Percentiles rank a stretch among this genome's conserved stretches.
Evolutionary conservation across 2,888 invertebrate genomes (phyloP).

Genomic region (Cryptops parisi): DNA sequence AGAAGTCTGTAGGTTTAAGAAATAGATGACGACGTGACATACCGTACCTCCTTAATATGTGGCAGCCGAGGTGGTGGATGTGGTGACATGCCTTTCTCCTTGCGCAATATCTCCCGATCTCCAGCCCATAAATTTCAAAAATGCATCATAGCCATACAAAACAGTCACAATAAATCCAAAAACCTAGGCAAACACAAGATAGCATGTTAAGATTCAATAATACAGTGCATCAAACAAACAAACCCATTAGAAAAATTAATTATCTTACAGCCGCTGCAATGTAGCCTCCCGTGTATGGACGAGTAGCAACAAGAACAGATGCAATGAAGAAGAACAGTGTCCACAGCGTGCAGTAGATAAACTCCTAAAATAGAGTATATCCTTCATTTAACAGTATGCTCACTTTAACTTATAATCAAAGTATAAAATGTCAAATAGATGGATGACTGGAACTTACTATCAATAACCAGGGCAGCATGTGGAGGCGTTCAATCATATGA

Average conservation of each 20-base stretch:
- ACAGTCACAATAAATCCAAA: slow-evolving; percentile 72
- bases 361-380: no score
- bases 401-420: no score
- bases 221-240: no score
- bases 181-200: slow-evolving; percentile 41
- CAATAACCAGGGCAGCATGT: slow-evolving; percentile 72
- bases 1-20: no score
- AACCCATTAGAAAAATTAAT: neutral
- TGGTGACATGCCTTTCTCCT: slow-evolving; percentile 14
- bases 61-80: slow-evolving; percentile 8
- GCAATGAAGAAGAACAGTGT: slow-evolving; percentile 59
- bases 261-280: neutral
- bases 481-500: slow-evolving; percentile 70
- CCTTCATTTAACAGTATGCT: no score
- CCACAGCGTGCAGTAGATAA: slow-evolving; percentile 58
- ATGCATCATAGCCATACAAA: slow-evolving; percentile 63
- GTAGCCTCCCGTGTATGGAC: slow-evolving; percentile 19
- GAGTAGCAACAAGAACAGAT: slow-evolving; percentile 47
- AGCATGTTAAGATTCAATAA: neutral
- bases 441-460: slow-evolving; percentile 47
- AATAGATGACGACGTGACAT: no score
- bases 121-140: slow-evolving; percentile 55
- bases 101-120: slow-evolving; percentile 37
- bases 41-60: neutral
- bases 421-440: neutral